These are phyloP conservation scores for Calephelis virginiensis DNA, from an alignment of 1,140 invertebrate species.

Conservation along the genomic window DNA sequence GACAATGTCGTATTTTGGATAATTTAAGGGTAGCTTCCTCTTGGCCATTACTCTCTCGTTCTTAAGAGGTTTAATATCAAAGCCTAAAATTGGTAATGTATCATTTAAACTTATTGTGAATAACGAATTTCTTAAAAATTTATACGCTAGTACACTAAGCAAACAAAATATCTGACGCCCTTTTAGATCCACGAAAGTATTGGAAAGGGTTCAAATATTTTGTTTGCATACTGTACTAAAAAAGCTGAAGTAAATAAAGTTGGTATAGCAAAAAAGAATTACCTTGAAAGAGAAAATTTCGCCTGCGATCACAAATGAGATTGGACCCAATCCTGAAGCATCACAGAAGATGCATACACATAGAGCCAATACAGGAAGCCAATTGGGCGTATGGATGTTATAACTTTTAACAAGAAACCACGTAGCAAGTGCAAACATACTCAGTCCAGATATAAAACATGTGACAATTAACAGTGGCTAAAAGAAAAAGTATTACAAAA, in stretches of 20 bases:
- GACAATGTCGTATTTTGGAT: no score
- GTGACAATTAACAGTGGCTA: constrained; percentile 50
- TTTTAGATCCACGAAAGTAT: no score
- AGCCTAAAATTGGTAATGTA: no score
- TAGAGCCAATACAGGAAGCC: constrained; percentile 52
- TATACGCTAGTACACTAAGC: no score
- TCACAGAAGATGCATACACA: constrained; percentile 68
- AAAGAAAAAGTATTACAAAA: constrained; percentile 24
- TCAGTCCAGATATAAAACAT: constrained; percentile 52
- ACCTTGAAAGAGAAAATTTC: constrained; percentile 71
- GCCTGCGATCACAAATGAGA: constrained; percentile 53
- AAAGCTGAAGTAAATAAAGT: neutral
- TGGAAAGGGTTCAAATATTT: no score
- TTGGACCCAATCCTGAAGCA: constrained; percentile 50
- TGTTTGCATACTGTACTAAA: no score
- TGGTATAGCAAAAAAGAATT: neutral
- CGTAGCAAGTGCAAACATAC: constrained; percentile 55
- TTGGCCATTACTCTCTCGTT: no score
- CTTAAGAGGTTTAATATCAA: no score
- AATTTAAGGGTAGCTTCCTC: no score
- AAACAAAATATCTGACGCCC: no score
- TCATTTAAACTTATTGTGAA: no score
- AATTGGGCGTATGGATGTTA: constrained; percentile 36
- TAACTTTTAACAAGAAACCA: constrained; percentile 53
- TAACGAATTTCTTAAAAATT: no score